phyloP scores from a whole-genome alignment of 2,797 vertebrate species.

The Pampus argenteus region DNA sequence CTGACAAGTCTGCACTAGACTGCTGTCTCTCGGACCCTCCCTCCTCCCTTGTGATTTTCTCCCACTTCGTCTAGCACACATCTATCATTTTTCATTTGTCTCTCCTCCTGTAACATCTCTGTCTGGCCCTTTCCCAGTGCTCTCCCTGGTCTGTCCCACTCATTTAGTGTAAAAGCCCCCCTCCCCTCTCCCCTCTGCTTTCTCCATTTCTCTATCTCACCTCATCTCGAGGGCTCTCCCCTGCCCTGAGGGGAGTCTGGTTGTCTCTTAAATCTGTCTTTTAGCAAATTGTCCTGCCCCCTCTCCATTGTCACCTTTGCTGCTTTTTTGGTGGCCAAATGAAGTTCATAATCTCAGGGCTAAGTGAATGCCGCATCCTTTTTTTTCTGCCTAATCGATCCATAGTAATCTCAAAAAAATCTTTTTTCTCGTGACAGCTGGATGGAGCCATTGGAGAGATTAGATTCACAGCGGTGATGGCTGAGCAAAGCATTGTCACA shows the following conservation, averaged over 20 bases:
- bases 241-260: conserved; percentile 58
- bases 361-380: conserved; percentile 28
- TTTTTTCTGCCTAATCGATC: conserved; percentile 13
- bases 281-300: conserved; percentile 43
- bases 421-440: conserved; percentile 34
- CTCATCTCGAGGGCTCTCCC: conserved; percentile 71
- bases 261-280: conserved; percentile 64
- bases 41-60: conserved; percentile 48
- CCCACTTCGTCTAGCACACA: conserved; percentile 59
- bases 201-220: conserved; percentile 60
- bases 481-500: conserved; percentile 53
- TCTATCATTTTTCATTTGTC: conserved; percentile 73
- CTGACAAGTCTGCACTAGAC: neutral
- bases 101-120: conserved; percentile 71
- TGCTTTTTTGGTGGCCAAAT: conserved; percentile 49
- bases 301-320: conserved; percentile 20
- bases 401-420: conserved; percentile 15
- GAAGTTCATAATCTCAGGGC: conserved; percentile 30
- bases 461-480: conserved; percentile 54
- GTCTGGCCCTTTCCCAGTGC: conserved; percentile 53
- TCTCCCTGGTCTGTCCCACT: conserved; percentile 61
- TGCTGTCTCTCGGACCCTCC: conserved; percentile 25
- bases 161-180: conserved; percentile 68
- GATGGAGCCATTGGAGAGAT: conserved; percentile 52
- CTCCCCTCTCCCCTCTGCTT: conserved; percentile 10